Conservation (phyloP, 2,888 invertebrate species). For the Papilio demoleus region DNA sequence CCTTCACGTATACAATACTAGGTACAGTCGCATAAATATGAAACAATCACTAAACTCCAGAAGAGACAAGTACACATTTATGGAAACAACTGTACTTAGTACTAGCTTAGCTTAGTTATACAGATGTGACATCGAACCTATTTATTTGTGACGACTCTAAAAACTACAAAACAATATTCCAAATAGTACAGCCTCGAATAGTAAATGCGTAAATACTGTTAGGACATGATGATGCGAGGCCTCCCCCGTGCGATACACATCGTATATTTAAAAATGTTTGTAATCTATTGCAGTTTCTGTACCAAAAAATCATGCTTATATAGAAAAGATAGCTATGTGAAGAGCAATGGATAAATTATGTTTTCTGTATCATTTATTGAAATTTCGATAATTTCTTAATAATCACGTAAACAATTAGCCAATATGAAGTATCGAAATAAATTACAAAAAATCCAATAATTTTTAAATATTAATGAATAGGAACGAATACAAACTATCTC, state of each 20-base stretch:
- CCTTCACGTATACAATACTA: background rate
- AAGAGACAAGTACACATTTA: too few species aligned
- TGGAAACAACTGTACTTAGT: background rate
- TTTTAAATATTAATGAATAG: background rate
- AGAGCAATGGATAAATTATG: background rate
- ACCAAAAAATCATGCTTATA: background rate
- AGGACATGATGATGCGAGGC: constrained; percentile 42
- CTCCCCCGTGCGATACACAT: constrained; percentile 24
- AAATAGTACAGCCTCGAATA: constrained; percentile 67
- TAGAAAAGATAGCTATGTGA: background rate
- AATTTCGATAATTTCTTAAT: background rate
- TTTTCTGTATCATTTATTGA: background rate
- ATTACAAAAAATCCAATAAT: constrained; percentile 1
- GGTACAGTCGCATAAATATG: background rate
- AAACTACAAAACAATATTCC: constrained; percentile 71
- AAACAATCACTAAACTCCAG: too few species aligned
- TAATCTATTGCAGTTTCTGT: constrained; percentile 21
- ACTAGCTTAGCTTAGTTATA: too few species aligned
- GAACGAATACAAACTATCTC: background rate
- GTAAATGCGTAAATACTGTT: constrained; percentile 81
- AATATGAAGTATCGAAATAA: background rate
- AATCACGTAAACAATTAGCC: background rate
- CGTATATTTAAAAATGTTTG: constrained; percentile 1
- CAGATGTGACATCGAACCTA: background rate
- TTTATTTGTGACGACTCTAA: constrained; percentile 45